These are phyloP conservation scores for Cenopis cana DNA, from an alignment of 2,888 invertebrate species.

Conservation along the genomic window DNA sequence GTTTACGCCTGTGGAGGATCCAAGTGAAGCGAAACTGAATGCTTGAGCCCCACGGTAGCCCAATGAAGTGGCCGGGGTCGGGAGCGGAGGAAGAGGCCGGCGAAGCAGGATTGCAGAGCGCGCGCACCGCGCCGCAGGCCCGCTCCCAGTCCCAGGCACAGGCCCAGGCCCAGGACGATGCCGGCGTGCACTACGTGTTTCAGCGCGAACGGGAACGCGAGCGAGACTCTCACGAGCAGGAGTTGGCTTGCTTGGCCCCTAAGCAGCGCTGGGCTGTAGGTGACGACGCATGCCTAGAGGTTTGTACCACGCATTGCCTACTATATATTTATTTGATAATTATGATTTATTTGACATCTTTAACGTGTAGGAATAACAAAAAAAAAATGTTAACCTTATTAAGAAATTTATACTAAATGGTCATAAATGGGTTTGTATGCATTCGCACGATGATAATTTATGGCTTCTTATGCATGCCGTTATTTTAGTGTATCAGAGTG, in stretches of 20 bases:
- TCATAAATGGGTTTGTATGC: too few relatives aligned
- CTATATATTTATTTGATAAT: background rate
- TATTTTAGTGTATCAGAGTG: too few relatives aligned
- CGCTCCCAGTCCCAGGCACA: constrained; percentile 90
- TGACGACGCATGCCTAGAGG: constrained; percentile 95
- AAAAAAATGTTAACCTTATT: too few relatives aligned
- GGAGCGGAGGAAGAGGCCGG: constrained; percentile 87
- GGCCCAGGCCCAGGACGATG: constrained; percentile 94
- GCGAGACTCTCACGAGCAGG: constrained; percentile 91
- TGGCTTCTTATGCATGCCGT: too few relatives aligned
- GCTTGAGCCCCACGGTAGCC: constrained; percentile 86
- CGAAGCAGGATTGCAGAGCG: constrained; percentile 84
- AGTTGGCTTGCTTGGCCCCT: constrained; percentile 90
- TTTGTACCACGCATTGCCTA: constrained; percentile 70
- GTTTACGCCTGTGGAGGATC: constrained; percentile 70
- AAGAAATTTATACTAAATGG: too few relatives aligned
- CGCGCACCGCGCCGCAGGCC: constrained; percentile 88
- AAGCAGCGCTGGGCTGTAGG: constrained; percentile 95
- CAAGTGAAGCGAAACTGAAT: constrained; percentile 81
- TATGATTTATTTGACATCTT: too few relatives aligned
- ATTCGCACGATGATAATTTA: too few relatives aligned
- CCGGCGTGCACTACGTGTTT: constrained; percentile 96
- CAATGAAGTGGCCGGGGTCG: constrained; percentile 92
- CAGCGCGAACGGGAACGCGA: constrained; percentile 87
- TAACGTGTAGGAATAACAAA: too few relatives aligned